These are phyloP conservation scores for Ferdinandea cuprea DNA, from an alignment of 2,888 invertebrate genomes.

Conservation along the genomic window DNA sequence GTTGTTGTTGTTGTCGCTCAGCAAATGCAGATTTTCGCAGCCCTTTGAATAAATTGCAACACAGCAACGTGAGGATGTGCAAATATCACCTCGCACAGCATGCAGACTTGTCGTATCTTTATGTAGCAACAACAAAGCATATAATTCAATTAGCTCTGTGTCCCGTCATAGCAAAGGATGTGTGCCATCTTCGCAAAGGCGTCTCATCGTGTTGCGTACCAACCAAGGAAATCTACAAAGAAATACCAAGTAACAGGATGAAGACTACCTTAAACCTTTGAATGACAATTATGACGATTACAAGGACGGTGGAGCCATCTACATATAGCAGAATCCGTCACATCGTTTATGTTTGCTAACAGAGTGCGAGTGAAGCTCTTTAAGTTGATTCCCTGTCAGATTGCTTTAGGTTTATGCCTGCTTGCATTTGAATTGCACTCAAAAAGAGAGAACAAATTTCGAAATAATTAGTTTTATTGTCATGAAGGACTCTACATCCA, in stretches of 20 bases:
- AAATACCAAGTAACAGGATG: slow-evolving; percentile 46
- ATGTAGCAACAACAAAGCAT: slow-evolving; percentile 66
- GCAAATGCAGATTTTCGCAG: slow-evolving; percentile 63
- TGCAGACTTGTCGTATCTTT: slow-evolving; percentile 64
- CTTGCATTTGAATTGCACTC: slow-evolving; percentile 42
- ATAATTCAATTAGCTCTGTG: slow-evolving; percentile 73
- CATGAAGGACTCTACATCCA: slow-evolving; percentile 30
- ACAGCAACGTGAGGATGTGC: slow-evolving; percentile 70
- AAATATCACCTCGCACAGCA: slow-evolving; percentile 71
- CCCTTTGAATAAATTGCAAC: slow-evolving; percentile 68
- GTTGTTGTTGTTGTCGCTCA: slow-evolving; percentile 52
- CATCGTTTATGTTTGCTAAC: slow-evolving; percentile 25
- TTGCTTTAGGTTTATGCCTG: slow-evolving; percentile 60
- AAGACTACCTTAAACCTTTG: slow-evolving; percentile 47
- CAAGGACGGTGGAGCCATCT: slow-evolving; percentile 44
- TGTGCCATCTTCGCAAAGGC: slow-evolving; percentile 61
- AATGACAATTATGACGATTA: slow-evolving; percentile 73
- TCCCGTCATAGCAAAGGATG: slow-evolving; percentile 66
- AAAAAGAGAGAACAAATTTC: slow-evolving; percentile 77
- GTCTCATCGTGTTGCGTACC: slow-evolving; percentile 41
- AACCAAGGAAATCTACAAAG: slow-evolving; percentile 32
- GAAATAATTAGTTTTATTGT: slow-evolving; percentile 65
- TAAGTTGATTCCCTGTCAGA: slow-evolving; percentile 69
- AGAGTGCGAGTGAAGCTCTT: slow-evolving; percentile 34
- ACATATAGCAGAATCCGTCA: slow-evolving; percentile 4